Evolutionary conservation across 2,113 vertebrate genomes (phyloP).

Genomic region (Murina feae): DNA sequence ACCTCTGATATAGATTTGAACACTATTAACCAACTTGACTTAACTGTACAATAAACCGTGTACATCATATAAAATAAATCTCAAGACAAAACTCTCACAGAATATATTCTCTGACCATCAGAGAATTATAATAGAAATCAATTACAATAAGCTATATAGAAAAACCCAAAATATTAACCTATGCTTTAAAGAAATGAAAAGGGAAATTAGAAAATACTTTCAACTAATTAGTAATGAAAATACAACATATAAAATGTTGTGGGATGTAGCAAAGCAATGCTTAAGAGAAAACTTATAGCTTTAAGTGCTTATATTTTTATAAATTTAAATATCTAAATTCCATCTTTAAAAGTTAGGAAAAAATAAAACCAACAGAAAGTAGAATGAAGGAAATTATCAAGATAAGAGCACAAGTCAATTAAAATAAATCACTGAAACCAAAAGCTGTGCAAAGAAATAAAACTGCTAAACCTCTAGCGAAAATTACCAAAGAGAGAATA

Average conservation of each 20-base stretch:
- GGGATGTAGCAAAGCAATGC: not conserved
- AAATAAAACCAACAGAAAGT: not conserved
- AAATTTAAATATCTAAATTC: not conserved
- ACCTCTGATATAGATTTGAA: not conserved
- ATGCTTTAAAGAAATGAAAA: not conserved
- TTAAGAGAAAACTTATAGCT: not conserved
- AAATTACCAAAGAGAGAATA: not conserved
- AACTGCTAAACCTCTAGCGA: not conserved
- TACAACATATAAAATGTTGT: not conserved
- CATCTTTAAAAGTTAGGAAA: not conserved
- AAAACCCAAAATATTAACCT: not conserved
- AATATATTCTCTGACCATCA: not conserved
- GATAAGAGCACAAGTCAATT: not conserved
- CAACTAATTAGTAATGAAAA: not conserved
- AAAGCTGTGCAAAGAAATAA: not conserved
- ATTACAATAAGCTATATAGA: not conserved
- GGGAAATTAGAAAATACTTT: not conserved
- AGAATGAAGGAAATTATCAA: not conserved
- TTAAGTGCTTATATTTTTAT: not conserved
- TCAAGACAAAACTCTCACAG: not conserved
- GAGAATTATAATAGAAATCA: not conserved
- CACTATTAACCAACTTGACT: not conserved
- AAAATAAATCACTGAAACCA: not conserved
- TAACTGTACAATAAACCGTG: not conserved
- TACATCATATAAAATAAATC: not conserved